Base-by-base conservation (phyloP, 2,113 vertebrate genomes). In the Chaetura pelagica region DNA sequence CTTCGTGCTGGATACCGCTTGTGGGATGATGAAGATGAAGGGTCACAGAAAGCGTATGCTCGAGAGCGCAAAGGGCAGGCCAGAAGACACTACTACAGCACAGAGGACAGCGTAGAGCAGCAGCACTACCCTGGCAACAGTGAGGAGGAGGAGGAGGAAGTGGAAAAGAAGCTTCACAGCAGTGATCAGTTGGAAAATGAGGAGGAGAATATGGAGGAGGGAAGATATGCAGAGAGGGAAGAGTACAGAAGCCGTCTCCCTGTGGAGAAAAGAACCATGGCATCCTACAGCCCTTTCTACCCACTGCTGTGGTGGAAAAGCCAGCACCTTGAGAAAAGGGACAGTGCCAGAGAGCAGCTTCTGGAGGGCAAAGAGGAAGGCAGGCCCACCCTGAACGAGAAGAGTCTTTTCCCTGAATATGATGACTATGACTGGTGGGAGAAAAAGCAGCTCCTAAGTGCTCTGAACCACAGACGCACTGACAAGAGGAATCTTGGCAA, bases 301-400 rank as follows among this genome's bases (percentile, higher is more conserved):
- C 98, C 98, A 6, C 98, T 98, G 34, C 95, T 98, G 52, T 98
- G 98, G 98, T 99, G 97, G 97, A 98, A 99, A 90, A 98, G 80
- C 58, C 90, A 14, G 44, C 92, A 51, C 48, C 48, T 88, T 52
- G 97, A 98, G 75, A 98, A 97, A 20, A 97, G 95, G 58, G 97
- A 96, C 42, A 29, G 95, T 2, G 2, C 61, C 26, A 85, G 93
- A 17, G 95, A 97, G 49, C 89, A 67, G 75, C 95, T 96, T 35
- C 94, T 90, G 42, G 97, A 96, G 54, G 96, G 76, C 21, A 97
- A 94, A 74, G 98, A 97, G 73, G 97, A 97, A 32, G 96, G 74
- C 8, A 95, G 88, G 40, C 80, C 96, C 11, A 27, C n/a, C 79
- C 54, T 95, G 84, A 91, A 72, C 1, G 94, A 96, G 91, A 97